A percentile compares a stretch with the other conserved stretches of the same genome.
Evolutionary conservation across 2,888 invertebrate genomes (phyloP).

Genomic region (Brenthis hecate): DNA sequence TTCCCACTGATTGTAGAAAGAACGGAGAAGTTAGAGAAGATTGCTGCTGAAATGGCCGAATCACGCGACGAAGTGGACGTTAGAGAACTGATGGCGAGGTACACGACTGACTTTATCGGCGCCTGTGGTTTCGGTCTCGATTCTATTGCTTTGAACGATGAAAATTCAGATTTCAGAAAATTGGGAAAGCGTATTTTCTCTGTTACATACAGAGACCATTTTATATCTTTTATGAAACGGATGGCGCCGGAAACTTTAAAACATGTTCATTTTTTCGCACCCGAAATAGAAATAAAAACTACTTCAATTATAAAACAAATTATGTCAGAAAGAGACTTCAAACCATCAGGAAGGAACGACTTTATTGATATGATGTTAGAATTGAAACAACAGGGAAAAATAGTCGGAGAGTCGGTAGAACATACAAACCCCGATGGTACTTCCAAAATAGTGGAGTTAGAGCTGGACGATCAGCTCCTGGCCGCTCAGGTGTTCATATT

Average conservation of each 20-base stretch:
- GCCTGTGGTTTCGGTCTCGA: constrained; percentile 54
- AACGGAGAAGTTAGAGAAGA: constrained; percentile 43
- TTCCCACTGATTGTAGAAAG: constrained; percentile 50
- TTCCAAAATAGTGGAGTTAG: constrained; percentile 46
- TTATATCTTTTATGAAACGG: constrained; percentile 43
- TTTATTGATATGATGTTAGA: constrained; percentile 56
- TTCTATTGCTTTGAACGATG: constrained; percentile 47
- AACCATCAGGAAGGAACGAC: constrained; percentile 49
- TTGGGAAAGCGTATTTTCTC: constrained; percentile 40
- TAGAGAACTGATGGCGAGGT: constrained; percentile 51
- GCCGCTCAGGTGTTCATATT: constrained; percentile 53
- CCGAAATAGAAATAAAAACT: constrained; percentile 45
- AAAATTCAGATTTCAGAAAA: constrained; percentile 48
- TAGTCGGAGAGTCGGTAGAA: constrained; percentile 46
- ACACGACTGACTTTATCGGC: constrained; percentile 53
- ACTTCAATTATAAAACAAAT: constrained; percentile 45
- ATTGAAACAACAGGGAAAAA: constrained; percentile 49
- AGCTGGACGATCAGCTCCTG: constrained; percentile 49
- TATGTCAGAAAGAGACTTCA: constrained; percentile 46
- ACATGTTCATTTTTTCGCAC: constrained; percentile 38
- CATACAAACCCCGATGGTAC: constrained; percentile 45
- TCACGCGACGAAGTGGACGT: constrained; percentile 45
- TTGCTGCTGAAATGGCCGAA: constrained; percentile 43
- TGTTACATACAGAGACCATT: constrained; percentile 40
- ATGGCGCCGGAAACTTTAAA: constrained; percentile 44